phyloP scores from a whole-genome alignment of 2,797 vertebrate species.

The Eleutherodactylus coqui region DNA sequence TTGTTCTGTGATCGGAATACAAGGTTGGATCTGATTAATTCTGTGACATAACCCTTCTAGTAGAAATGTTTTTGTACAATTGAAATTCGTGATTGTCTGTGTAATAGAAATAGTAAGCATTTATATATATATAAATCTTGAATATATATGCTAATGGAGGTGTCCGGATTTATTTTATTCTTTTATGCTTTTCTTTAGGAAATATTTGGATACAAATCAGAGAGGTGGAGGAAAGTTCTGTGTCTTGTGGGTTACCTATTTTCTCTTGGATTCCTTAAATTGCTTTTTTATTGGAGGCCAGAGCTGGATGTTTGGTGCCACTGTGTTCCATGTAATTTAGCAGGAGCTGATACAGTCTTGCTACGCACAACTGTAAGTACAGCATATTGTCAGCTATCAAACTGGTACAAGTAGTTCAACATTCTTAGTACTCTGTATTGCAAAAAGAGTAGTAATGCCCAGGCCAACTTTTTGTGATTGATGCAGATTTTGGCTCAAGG shows the following conservation, averaged over 20 bases:
- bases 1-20: too few relatives aligned
- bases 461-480: neutral
- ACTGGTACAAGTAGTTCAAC: neutral
- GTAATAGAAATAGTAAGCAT: too few relatives aligned
- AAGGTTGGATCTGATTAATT: too few relatives aligned
- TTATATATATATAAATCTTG: too few relatives aligned
- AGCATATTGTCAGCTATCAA: neutral
- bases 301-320: conserved; percentile 75
- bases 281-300: conserved; percentile 77
- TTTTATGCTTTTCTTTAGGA: conserved; percentile 67
- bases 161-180: neutral
- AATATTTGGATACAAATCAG: conserved; percentile 74
- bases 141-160: too few relatives aligned
- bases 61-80: too few relatives aligned
- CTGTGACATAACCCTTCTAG: too few relatives aligned
- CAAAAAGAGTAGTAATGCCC: neutral
- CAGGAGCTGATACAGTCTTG: conserved; percentile 73
- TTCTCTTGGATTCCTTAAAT: conserved; percentile 72
- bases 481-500: neutral
- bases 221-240: conserved; percentile 66
- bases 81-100: too few relatives aligned
- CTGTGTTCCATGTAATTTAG: conserved; percentile 70
- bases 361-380: conserved; percentile 74
- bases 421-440: neutral
- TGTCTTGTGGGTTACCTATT: conserved; percentile 69